Evolutionary conservation across 2,113 vertebrate genomes (phyloP), one percentile per base, ranked within the genome.

Genomic region (Pituophis catenifer): DNA sequence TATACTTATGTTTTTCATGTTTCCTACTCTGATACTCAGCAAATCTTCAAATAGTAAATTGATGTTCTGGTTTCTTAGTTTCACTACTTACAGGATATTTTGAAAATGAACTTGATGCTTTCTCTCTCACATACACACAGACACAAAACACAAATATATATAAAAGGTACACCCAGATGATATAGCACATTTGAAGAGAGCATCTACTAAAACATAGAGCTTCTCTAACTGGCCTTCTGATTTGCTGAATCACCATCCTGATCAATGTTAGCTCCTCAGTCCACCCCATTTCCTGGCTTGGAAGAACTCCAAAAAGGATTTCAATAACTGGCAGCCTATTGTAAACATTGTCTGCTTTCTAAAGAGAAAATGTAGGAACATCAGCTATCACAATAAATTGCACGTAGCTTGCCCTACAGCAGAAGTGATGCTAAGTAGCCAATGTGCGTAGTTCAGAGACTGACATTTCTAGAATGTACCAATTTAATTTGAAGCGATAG

Each of bases 311-410:
- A 94, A 55, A 53, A 53, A 53, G 89, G 92, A 93, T 62, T 89
- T 96, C 93, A 94, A 52, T 94, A 95, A 21, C 62, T 90, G 88
- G 54, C 9, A 88, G 81, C 44, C 65, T 91, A 89, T 92, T 90
- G 59, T 50, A 90, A 70, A 92, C 26, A 8, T 89, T 58, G 26
- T 59, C 91, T 12, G 0, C 9, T 86, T 86, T 90, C 52, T 92
- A 75, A 91, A 91, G 48, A 65, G 44, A 93, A 92, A 88, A 62
- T 0, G 21, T 24, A 50, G 90, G 12, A 44, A 94, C 93, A 93
- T 85, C 57, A 12, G 15, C 62, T 91, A 50, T 3, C 1, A 58
- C 81, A 53, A 50, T 8, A 93, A 94, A 8, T 94, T 94, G 93
- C 86, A 88, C 26, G 59, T 0, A 3, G 29, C 91, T 2, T 87